Evolutionary conservation across 2,888 invertebrate genomes (phyloP).

Genomic region (Creontiades dilutus): DNA sequence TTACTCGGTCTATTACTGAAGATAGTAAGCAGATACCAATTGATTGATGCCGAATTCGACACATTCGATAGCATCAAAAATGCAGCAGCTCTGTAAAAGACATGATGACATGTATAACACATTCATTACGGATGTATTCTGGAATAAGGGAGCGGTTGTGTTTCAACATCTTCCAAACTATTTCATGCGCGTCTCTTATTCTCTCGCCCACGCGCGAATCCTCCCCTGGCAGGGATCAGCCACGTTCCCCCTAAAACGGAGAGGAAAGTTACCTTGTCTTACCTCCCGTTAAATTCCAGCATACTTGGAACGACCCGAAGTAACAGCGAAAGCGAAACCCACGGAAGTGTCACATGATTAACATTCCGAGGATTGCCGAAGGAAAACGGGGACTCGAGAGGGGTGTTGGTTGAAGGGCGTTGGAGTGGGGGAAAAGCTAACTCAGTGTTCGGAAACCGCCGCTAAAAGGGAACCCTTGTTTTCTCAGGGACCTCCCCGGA

Average conservation of each 20-base stretch:
- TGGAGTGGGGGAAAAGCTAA: slow-evolving; percentile 45
- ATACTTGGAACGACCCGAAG: slow-evolving; percentile 11
- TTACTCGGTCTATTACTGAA: too few species aligned
- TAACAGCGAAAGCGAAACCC: not conserved
- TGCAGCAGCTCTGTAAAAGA: too few species aligned
- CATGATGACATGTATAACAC: too few species aligned
- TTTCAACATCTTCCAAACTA: too few species aligned
- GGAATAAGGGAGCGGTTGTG: too few species aligned
- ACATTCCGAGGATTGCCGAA: slow-evolving; percentile 37
- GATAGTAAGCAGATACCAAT: too few species aligned
- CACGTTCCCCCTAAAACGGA: not conserved
- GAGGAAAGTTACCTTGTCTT: slow-evolving; percentile 1
- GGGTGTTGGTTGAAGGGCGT: not conserved
- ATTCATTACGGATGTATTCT: too few species aligned
- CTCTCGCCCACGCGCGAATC: not conserved
- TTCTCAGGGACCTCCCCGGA: slow-evolving; percentile 5
- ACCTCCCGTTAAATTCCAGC: not conserved
- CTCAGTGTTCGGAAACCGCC: not conserved
- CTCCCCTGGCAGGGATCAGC: not conserved
- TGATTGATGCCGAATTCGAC: too few species aligned
- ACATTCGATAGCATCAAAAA: too few species aligned
- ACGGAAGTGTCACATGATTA: slow-evolving; percentile 60
- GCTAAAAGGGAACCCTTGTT: slow-evolving; percentile 68
- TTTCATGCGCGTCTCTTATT: too few species aligned
- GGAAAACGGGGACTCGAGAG: not conserved